These are phyloP conservation scores for Conus ventricosus DNA, from an alignment of 1,140 invertebrate genomes.

Conservation along the genomic window DNA sequence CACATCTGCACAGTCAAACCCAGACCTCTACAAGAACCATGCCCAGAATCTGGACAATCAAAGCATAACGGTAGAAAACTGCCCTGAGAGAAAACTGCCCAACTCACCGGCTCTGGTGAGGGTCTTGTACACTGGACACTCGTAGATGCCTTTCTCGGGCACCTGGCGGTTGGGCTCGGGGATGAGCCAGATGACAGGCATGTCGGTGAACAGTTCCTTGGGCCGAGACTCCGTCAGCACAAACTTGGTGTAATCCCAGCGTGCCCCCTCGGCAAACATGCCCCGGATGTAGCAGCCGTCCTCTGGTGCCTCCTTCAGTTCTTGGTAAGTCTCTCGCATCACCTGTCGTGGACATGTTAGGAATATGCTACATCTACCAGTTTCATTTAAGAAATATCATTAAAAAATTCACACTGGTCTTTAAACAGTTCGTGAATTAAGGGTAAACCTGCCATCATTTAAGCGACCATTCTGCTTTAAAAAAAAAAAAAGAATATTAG, in stretches of 20 bases:
- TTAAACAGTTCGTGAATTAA: not conserved
- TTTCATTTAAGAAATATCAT: not conserved
- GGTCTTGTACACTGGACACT: constrained; percentile 76
- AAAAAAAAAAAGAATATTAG: no score
- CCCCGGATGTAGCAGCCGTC: constrained; percentile 76
- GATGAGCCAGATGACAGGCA: constrained; percentile 74
- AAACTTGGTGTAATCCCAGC: constrained; percentile 69
- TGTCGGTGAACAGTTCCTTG: constrained; percentile 74
- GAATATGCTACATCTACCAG: no score
- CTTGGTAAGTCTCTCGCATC: constrained; percentile 60
- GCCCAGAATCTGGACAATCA: no score
- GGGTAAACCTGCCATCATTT: no score
- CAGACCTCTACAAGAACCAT: no score
- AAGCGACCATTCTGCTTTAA: no score
- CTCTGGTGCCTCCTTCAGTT: constrained; percentile 64
- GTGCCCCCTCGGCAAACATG: constrained; percentile 73
- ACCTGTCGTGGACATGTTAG: constrained; percentile 48
- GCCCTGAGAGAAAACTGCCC: no score
- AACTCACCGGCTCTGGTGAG: constrained; percentile 74
- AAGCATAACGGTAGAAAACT: no score
- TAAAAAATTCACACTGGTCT: not conserved
- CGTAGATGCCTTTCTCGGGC: constrained; percentile 68
- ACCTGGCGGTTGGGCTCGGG: constrained; percentile 68
- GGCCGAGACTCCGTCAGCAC: constrained; percentile 71
- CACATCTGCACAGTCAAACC: no score